Conservation (phyloP, 1,140 invertebrate species). For the Melitaea cinxia region DNA sequence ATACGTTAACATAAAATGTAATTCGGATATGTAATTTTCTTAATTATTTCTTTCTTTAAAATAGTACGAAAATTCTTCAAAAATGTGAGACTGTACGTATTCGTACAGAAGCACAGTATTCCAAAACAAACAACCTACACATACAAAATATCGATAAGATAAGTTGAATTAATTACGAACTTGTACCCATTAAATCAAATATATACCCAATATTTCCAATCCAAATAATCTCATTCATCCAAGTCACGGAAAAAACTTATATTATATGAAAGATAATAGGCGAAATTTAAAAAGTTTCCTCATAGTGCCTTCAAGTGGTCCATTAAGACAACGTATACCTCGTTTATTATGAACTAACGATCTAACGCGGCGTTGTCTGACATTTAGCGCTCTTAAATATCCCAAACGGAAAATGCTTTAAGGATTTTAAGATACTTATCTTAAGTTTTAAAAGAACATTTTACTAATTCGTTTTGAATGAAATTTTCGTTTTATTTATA, state of each 20-base stretch:
- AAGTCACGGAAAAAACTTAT: neutral
- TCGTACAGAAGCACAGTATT: too few species aligned
- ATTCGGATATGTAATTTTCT: too few species aligned
- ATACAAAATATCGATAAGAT: too few species aligned
- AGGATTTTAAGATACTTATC: neutral
- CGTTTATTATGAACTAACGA: constrained; percentile 12
- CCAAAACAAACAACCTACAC: too few species aligned
- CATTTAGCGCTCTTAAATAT: constrained; percentile 13
- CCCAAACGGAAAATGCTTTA: neutral
- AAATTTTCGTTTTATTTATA: neutral
- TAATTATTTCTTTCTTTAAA: too few species aligned
- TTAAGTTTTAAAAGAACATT: neutral
- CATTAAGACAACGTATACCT: constrained; percentile 17
- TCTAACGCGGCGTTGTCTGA: constrained; percentile 12
- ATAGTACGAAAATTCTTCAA: too few species aligned
- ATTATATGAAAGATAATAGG: constrained; percentile 5
- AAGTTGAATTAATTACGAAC: too few species aligned
- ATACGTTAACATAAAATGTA: too few species aligned
- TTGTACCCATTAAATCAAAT: too few species aligned
- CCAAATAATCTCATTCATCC: neutral
- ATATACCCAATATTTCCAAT: neutral
- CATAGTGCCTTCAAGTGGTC: constrained; percentile 7
- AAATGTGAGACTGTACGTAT: too few species aligned
- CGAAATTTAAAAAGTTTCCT: constrained; percentile 9
- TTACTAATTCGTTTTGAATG: neutral